Evolutionary conservation across 2,113 vertebrate species (phyloP), one percentile per base, ranked within the genome.

Genomic region (Callipepla californica): DNA sequence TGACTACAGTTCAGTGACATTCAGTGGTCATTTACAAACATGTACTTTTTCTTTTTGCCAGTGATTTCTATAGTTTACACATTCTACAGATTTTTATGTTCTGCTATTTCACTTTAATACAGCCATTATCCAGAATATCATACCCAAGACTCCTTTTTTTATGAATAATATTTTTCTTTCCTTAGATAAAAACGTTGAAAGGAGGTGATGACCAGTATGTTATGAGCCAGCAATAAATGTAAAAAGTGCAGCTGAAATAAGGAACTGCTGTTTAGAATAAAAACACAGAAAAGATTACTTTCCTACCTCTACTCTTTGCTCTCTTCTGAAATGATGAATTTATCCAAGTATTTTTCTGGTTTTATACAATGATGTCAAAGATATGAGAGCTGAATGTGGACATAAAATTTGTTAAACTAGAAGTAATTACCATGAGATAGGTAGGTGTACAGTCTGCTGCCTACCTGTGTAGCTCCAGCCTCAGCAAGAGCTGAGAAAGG

Each of bases 81-180:
- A 53, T 32, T 28, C 5, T 58, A 68, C 7, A 38, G 17, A 34
- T 51, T 68, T 90, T 92, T 80, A 90, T 67, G 88, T 75, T 84
- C 26, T 44, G 22, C 58, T 78, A 65, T 75, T 93, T 94, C 62
- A 65, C 26, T 90, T 78, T 90, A 93, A 93, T 83, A 51, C 5
- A 72, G 44, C 4, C 10, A 50, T 84, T 95, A 68, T 63, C 32
- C 72, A 73, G 72, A 67, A 22, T 65, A 77, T 72, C 12, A 86
- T 55, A 51, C 18, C 11, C 51, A 78, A 74, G 79, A 36, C 32
- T 57, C 61, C 12, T 61, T 82, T 79, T 51, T 79, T 83, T 48
- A 78, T 59, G 11, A 76, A 32, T 77, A 87, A 69, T 59, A 88
- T 67, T 90, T 79, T 89, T 75, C 40, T 86, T 83, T 62, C 30